Percentiles rank a stretch among this genome's conserved stretches.
These are phyloP conservation scores for Drosophila insularis DNA, from an alignment of 1,140 invertebrate species.

Conservation along the genomic window DNA sequence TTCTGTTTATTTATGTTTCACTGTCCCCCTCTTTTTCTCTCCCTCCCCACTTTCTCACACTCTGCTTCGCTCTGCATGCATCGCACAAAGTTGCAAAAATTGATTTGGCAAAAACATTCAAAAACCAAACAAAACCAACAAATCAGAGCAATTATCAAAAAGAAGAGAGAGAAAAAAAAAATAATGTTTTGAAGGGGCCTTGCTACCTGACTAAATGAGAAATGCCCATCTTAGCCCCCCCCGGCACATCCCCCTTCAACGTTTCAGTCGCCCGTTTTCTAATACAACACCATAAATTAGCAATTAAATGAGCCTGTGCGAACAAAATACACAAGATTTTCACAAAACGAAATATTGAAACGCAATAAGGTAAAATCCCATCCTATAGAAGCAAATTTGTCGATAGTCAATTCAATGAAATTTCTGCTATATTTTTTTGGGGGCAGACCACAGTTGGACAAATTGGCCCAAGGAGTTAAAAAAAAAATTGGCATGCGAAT, in stretches of 20 bases:
- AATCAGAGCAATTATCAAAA: slow-evolving; percentile 76
- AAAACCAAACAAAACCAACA: slow-evolving; percentile 39
- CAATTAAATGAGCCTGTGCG: slow-evolving; percentile 76
- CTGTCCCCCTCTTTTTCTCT: slow-evolving; percentile 6
- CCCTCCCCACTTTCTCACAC: neutral
- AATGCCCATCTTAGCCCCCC: neutral
- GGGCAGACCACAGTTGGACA: slow-evolving; percentile 1
- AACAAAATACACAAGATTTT: slow-evolving; percentile 53
- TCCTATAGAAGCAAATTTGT: slow-evolving; percentile 40
- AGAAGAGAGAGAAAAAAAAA: neutral
- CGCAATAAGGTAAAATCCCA: slow-evolving; percentile 68
- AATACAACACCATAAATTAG: slow-evolving; percentile 66
- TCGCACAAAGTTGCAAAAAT: slow-evolving; percentile 74
- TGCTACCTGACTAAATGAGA: slow-evolving; percentile 27
- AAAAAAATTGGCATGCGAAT: neutral
- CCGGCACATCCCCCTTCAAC: neutral
- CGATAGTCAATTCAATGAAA: neutral
- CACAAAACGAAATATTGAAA: slow-evolving; percentile 73
- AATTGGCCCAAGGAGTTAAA: neutral
- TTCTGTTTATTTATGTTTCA: slow-evolving; percentile 62
- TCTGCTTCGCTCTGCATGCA: slow-evolving; percentile 34
- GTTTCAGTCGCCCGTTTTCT: slow-evolving; percentile 4
- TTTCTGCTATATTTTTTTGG: neutral
- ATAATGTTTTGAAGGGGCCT: slow-evolving; percentile 34
- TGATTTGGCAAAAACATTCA: slow-evolving; percentile 45